phyloP scores from a whole-genome alignment of 2,797 vertebrate genomes.

The Melanotaenia parkinsoni region DNA sequence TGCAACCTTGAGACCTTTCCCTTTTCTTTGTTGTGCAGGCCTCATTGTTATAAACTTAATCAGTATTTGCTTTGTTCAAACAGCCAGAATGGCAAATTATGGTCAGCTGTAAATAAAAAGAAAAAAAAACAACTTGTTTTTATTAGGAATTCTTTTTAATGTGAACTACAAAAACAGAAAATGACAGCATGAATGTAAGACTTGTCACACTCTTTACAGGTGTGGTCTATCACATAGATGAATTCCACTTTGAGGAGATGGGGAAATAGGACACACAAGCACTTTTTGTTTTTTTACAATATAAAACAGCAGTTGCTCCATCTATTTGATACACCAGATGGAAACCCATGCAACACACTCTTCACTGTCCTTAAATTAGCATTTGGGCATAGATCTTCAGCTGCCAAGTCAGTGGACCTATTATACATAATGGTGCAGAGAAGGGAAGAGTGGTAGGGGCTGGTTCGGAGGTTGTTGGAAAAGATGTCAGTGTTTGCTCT shows the following conservation, averaged over 20 bases:
- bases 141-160: conserved; percentile 93
- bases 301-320: conserved; percentile 93
- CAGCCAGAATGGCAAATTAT: not conserved
- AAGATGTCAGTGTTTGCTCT: conserved; percentile 97
- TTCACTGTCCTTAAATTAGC: conserved; percentile 68
- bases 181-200: conserved; percentile 91
- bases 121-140: conserved; percentile 59
- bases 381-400: conserved; percentile 85
- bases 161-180: conserved; percentile 96
- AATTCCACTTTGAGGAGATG: conserved; percentile 66
- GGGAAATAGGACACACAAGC: conserved; percentile 84
- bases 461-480: conserved; percentile 20
- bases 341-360: conserved; percentile 88
- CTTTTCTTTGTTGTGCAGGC: too few relatives aligned
- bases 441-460: conserved; percentile 44
- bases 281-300: conserved; percentile 90
- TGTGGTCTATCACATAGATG: conserved; percentile 88
- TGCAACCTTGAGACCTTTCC: too few relatives aligned
- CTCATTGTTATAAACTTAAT: too few relatives aligned
- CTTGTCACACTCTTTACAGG: conserved; percentile 89
- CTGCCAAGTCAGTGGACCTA: conserved; percentile 85
- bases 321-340: conserved; percentile 80
- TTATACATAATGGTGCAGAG: conserved; percentile 83
- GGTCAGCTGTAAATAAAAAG: conserved; percentile 11
- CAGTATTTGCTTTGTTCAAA: not conserved